Base-by-base conservation (phyloP, 2,113 vertebrate genomes). In the Syngnathus floridae region DNA sequence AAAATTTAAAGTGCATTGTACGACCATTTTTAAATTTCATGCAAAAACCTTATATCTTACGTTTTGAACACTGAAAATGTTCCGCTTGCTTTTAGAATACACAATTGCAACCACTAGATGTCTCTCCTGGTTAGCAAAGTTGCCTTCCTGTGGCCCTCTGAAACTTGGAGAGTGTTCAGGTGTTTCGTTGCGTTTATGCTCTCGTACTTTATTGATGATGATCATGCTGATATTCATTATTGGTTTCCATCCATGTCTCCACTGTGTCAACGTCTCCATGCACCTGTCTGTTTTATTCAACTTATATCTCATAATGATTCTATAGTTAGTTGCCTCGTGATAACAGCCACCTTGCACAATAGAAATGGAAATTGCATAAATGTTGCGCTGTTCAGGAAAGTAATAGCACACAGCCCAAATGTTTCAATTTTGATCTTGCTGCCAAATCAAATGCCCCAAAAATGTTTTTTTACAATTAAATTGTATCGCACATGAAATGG, bases 101-200 rank as follows among this genome's bases (percentile, higher is more conserved):
- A 55, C 48, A 11, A 11, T 40, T 73, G 59, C 67, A 17, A 72
- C 77, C 88, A 82, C 78, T 65, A 62, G 71, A 60, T 63, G 84
- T 73, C 82, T 64, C 84, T 81, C 70, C 57, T 73, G 74, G 60
- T 35, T 66, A 73, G 56, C n/a, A 43, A 70, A 73, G 59, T n/a
- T 68, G 65, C 40, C 2, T 9, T 60, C 12, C 45, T 0, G 5
- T 62, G 45, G 82, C 81, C 79, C 71, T 75, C 84, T 67, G 64
- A 75, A 41, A 59, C 71, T 70, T 77, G 74, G 73, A 80, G 65
- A 67, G 66, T 69, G 73, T 78, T 45, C 72, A 77, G 72, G 74
- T 77, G 51, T 63, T 10, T n/a, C n/a, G n/a, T n/a, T n/a, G n/a
- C 54, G 26, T 54, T 16, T 5, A 31, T 31, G 26, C 19, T 19